Conservation (phyloP, 2,797 vertebrate genomes). For the Gorsachius magnificus region DNA sequence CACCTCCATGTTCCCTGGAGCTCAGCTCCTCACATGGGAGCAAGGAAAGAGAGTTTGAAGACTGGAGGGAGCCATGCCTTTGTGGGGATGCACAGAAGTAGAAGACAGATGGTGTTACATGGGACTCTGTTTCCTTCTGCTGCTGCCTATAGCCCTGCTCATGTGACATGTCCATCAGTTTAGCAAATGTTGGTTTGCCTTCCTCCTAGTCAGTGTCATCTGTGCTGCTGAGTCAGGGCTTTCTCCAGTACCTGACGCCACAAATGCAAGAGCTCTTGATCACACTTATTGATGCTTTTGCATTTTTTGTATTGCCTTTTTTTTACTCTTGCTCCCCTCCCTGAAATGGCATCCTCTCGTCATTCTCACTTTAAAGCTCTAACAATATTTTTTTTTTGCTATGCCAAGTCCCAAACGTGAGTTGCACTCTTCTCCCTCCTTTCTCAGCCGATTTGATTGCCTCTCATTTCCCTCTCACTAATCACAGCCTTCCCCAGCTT, state of each 20-base stretch:
- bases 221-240: not conserved
- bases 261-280: not conserved
- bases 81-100: accelerated
- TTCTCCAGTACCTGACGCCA: not conserved
- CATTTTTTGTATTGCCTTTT: not conserved
- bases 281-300: not conserved
- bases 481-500: slow-evolving; percentile 10
- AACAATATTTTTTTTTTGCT: not conserved
- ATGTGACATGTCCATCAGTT: accelerated
- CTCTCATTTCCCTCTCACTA: not conserved
- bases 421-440: not conserved
- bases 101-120: not conserved
- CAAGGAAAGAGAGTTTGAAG: not conserved
- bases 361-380: not conserved
- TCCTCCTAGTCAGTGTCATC: not conserved
- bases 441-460: not conserved
- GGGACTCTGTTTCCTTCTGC: not conserved
- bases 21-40: accelerated
- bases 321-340: not conserved
- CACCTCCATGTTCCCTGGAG: accelerated
- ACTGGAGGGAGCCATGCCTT: not conserved
- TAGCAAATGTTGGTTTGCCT: not conserved
- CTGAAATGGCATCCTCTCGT: not conserved
- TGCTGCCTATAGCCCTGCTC: not conserved
- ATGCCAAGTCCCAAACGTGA: not conserved